Evolutionary conservation across 2,797 vertebrate genomes (phyloP).

Genomic region (Pangasius mekongensis): DNA sequence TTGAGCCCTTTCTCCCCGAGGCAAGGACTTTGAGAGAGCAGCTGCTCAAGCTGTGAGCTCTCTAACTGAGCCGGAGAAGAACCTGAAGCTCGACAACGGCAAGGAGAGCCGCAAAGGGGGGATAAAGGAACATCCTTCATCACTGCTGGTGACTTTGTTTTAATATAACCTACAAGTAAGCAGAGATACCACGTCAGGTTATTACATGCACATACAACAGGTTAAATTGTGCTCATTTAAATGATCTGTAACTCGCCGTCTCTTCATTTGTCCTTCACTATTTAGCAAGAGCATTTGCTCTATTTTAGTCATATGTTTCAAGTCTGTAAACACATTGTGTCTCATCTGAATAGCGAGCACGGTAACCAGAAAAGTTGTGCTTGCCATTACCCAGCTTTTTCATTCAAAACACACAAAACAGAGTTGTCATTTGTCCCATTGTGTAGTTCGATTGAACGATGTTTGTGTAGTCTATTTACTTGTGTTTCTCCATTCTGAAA

Average conservation of each 20-base stretch:
- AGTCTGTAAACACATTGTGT: not conserved
- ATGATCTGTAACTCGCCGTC: not conserved
- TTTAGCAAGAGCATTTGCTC: not conserved
- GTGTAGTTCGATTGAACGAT: not conserved
- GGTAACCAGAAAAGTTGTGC: not conserved
- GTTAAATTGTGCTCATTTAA: not conserved
- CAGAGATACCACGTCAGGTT: not conserved
- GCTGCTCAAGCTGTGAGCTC: conserved; percentile 69
- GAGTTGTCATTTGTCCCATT: not conserved
- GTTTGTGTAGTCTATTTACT: not conserved
- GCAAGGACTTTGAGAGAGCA: conserved; percentile 59
- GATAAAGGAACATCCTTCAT: conserved; percentile 71
- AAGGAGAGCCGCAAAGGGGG: conserved; percentile 50
- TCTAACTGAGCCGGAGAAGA: conserved; percentile 66
- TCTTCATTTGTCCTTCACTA: not conserved
- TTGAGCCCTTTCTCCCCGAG: not conserved
- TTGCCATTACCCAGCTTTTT: not conserved
- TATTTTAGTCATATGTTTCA: not conserved
- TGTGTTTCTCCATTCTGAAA: not conserved
- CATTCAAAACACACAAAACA: not conserved
- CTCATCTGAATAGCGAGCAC: not conserved
- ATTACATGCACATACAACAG: not conserved
- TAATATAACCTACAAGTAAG: conserved; percentile 69
- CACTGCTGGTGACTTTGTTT: conserved; percentile 75
- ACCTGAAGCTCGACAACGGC: conserved; percentile 49